A percentile compares a stretch with the other conserved stretches of the same genome.
phyloP scores from a whole-genome alignment of 37 sponge, comb jelly and placozoan species.

The Ianthella basta region DNA sequence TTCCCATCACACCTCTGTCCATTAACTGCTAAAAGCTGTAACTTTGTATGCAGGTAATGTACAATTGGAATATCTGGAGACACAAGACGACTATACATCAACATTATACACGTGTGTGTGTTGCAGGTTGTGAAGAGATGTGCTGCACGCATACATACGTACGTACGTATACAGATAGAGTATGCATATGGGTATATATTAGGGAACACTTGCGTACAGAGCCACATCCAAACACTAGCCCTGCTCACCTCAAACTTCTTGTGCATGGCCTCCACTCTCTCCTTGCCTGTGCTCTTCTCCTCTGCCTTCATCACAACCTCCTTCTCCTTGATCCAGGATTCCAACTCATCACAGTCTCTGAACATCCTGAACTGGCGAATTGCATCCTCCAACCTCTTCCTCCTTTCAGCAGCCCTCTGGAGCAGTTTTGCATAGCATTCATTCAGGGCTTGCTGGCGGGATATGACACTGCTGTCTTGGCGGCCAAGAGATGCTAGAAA shows the following conservation, averaged over 20 bases:
- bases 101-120: too few relatives aligned
- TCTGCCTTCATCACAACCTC: conserved; percentile 78
- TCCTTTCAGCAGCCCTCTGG: conserved; percentile 51
- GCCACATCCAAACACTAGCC: too few relatives aligned
- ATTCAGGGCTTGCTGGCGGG: conserved; percentile 79
- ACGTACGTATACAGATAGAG: too few relatives aligned
- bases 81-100: too few relatives aligned
- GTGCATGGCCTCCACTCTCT: conserved; percentile 88
- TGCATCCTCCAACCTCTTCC: conserved; percentile 64
- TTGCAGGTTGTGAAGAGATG: too few relatives aligned
- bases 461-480: conserved; percentile 51
- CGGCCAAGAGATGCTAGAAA: not conserved
- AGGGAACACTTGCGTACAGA: too few relatives aligned
- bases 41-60: too few relatives aligned
- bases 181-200: too few relatives aligned
- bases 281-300: conserved; percentile 72
- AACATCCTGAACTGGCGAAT: conserved; percentile 77
- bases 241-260: conserved; percentile 87
- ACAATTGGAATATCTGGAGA: too few relatives aligned
- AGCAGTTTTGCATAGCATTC: conserved; percentile 64
- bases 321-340: conserved; percentile 86
- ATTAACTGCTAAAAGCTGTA: too few relatives aligned
- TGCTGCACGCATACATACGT: too few relatives aligned
- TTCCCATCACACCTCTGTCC: too few relatives aligned
- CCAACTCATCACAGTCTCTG: conserved; percentile 89